These are phyloP conservation scores for Venturia canescens DNA, from an alignment of 1,140 invertebrate species.

Conservation along the genomic window DNA sequence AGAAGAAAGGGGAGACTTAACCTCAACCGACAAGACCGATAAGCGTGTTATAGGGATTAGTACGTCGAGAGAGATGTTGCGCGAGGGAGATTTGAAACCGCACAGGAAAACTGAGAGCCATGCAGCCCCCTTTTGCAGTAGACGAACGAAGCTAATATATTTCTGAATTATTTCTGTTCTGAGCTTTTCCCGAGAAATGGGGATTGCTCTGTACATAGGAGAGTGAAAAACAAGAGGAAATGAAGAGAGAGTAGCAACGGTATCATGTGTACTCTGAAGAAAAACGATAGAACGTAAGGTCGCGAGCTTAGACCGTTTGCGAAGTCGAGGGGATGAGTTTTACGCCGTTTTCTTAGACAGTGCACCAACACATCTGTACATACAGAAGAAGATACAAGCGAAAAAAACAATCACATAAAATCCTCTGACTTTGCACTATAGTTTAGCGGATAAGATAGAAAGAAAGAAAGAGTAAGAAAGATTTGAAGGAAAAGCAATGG, in stretches of 20 bases:
- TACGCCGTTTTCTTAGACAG: neutral
- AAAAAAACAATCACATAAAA: neutral
- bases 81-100: slow-evolving; percentile 4
- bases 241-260: neutral
- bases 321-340: neutral
- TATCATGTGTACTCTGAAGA: no score
- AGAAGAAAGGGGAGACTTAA: neutral
- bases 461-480: neutral
- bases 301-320: no score
- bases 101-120: slow-evolving; percentile 4
- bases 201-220: neutral
- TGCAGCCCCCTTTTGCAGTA: neutral
- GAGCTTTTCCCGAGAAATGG: slow-evolving; percentile 7
- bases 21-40: slow-evolving; percentile 7
- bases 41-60: slow-evolving; percentile 4
- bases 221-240: neutral
- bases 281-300: no score
- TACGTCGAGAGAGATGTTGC: slow-evolving; percentile 8
- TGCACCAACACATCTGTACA: neutral
- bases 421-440: neutral
- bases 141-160: slow-evolving; percentile 22
- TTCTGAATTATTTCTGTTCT: slow-evolving; percentile 18
- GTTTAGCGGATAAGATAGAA: neutral
- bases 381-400: neutral
- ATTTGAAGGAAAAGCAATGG: neutral